Base-by-base conservation (phyloP, 2,888 invertebrate genomes). In the Luffia ferchaultella region DNA sequence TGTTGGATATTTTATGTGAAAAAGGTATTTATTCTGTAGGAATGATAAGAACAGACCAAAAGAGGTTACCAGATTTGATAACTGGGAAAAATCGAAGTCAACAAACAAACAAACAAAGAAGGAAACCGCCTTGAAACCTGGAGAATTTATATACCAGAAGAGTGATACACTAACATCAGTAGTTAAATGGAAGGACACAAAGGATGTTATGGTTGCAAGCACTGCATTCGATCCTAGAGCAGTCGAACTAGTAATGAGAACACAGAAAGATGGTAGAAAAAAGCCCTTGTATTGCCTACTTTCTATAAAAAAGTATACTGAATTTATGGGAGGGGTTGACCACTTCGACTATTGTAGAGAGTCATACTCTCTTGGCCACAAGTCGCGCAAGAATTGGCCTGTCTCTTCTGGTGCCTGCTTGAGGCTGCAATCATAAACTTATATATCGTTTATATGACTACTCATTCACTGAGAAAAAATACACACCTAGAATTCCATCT, bases 261-360 rank as follows among this genome's bases (percentile, higher is more conserved):
- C 40, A 12, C 40, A 48, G 18, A 48, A 20, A 40, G 42, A 48
- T 16, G 48, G 48, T 12, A 9, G 7, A 40, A 48, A 48, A 18
- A 48, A 44, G 42, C 42, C 42, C n/a, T 49, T 53, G 45, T 51
- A 49, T 46, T 53, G 53, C 49, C 53, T 51, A 45, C 17, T 44
- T 18, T 49, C 53, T 46, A 51, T 53, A 18, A 47, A 46, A 44
- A 47, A 53, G 42, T 53, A 53, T 30, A 53, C 51, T 49, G 42
- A 49, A 46, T 40, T 46, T 44, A 53, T 53, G 51, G 51, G 54
- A 48, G 52, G 53, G 30, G 52, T 49, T 16, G 51, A 53, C 52
- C 30, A 43, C 18, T 53, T 52, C 42, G 47, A 51, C 45, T 52
- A 53, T 48, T 53, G 43, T 50, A 20, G 52, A 46, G 42, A 46